Evolutionary conservation across 2,888 invertebrate genomes (phyloP), one percentile per base, ranked within the genome.

Genomic region (Scaptodrosophila latifasciaeformis): DNA sequence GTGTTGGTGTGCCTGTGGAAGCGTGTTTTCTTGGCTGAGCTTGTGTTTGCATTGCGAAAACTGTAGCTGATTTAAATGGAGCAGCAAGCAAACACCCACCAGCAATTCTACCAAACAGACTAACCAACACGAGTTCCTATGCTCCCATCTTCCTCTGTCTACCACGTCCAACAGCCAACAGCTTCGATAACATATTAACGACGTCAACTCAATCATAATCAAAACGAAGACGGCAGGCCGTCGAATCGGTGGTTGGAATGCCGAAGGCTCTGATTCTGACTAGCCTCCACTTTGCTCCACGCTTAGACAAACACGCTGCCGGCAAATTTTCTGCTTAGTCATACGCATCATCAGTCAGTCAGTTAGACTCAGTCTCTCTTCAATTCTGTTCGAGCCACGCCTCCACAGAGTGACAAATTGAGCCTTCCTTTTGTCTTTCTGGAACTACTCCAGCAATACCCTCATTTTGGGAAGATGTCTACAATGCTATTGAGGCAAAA

Each of bases 141-240:
- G 12, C 34, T 34, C 34, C 12, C n/a, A n/a, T n/a, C n/a, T n/a
- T n/a, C n/a, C n/a, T n/a, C n/a, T n/a, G n/a, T n/a, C n/a, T n/a
- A n/a, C n/a, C n/a, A n/a, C n/a, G n/a, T n/a, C n/a, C n/a, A 63
- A 42, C 60, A 61, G 18, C 27, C 49, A 49, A 29, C 27, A 27
- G 51, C 62, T 56, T 70, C 69, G 71, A 70, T 68, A 67, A 66
- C 76, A 68, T 70, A 80, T 80, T 81, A 80, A 76, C 70, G 71
- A 78, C 79, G 67, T 80, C 82, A 78, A 60, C 76, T 74, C 70
- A 78, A 81, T 81, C 79, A 82, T 81, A 76, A 79, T 67, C 64
- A 63, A 18, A 10, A 17, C 12, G 2, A 12, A 30, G n/a, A n/a
- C n/a, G n/a, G n/a, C n/a, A n/a, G n/a, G n/a, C n/a, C n/a, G 30